Conservation (phyloP, 2,797 vertebrate genomes). For the Pogonophryne albipinna region DNA sequence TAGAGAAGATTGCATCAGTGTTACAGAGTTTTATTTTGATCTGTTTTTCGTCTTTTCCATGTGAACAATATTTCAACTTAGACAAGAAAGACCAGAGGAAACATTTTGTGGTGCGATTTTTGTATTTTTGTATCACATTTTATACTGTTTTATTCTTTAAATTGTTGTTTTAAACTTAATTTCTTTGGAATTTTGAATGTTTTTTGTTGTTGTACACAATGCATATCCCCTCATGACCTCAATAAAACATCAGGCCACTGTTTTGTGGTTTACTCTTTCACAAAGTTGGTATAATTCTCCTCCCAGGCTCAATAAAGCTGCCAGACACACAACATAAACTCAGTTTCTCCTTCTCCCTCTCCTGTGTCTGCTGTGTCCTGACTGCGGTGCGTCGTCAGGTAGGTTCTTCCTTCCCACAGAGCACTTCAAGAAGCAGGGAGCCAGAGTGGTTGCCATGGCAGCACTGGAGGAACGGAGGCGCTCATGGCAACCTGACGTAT, state of each 20-base stretch:
- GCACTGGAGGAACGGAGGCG: conserved; percentile 64
- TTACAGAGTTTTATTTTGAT: not conserved
- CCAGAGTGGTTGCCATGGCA: conserved; percentile 81
- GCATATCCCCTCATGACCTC: conserved; percentile 10
- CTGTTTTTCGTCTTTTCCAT: conserved; percentile 3
- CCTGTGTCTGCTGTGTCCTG: conserved; percentile 37
- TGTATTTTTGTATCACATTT: conserved; percentile 2
- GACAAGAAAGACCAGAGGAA: not conserved
- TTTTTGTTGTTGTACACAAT: conserved; percentile 36
- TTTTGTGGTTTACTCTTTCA: conserved; percentile 56
- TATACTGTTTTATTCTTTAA: not conserved
- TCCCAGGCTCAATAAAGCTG: conserved; percentile 43
- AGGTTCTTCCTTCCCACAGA: conserved; percentile 61
- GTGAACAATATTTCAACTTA: not conserved
- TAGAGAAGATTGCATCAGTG: not conserved
- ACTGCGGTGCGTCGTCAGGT: conserved; percentile 51
- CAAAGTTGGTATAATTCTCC: conserved; percentile 15
- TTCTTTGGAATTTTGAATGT: not conserved
- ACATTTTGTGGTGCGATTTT: conserved; percentile 1
- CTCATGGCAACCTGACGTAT: conserved; percentile 51
- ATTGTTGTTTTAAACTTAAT: not conserved
- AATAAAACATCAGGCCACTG: conserved; percentile 65
- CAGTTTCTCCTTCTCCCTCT: conserved; percentile 28
- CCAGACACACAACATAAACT: conserved; percentile 39
- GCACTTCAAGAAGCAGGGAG: conserved; percentile 57